These are phyloP conservation scores for Bubo bubo DNA, from an alignment of 2,113 vertebrate species.

Conservation along the genomic window DNA sequence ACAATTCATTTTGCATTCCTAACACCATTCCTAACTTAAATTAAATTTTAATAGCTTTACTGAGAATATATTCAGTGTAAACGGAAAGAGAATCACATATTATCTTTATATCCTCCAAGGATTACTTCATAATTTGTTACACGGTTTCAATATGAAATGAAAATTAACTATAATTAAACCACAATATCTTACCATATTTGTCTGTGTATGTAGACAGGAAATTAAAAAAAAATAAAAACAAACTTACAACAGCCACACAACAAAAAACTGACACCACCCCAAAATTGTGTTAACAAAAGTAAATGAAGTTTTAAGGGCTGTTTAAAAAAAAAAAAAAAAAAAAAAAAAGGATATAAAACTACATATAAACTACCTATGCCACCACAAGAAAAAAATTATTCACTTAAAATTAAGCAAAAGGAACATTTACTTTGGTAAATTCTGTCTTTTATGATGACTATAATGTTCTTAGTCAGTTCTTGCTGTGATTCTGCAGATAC, in stretches of 20 bases:
- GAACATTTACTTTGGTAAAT: neutral
- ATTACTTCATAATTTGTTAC: slow-evolving; percentile 62
- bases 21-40: slow-evolving; percentile 41
- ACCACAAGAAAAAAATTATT: neutral
- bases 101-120: slow-evolving; percentile 46
- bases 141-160: slow-evolving; percentile 36
- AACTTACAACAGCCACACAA: rapidly evolving
- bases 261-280: neutral
- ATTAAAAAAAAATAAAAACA: neutral
- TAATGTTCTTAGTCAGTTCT: neutral
- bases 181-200: neutral
- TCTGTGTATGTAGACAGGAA: neutral
- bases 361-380: neutral
- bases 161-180: slow-evolving; percentile 60
- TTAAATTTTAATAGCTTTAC: slow-evolving; percentile 69
- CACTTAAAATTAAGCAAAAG: neutral
- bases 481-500: neutral
- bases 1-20: slow-evolving; percentile 59
- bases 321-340: neutral
- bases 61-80: slow-evolving; percentile 56
- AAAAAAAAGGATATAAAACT: neutral
- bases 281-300: neutral
- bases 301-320: neutral
- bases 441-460: neutral
- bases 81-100: slow-evolving; percentile 22